Percentiles rank a stretch among this genome's conserved stretches.
Conservation (phyloP, 2,113 vertebrate genomes). For the Epinephelus moara region DNA sequence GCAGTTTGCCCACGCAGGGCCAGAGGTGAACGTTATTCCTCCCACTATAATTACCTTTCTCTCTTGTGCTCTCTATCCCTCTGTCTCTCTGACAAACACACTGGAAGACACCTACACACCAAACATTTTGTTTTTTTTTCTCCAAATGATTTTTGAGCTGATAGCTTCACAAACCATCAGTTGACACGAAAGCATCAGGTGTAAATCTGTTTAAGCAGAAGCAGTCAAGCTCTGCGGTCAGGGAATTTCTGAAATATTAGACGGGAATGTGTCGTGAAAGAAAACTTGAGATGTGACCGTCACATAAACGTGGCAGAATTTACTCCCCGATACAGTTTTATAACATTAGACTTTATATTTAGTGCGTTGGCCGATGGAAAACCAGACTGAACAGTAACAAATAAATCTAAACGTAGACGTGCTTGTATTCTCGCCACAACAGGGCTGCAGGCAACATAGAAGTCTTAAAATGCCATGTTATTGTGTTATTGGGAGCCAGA, state of each 20-base stretch:
- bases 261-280: background rate
- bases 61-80: slow-evolving; percentile 60
- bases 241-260: background rate
- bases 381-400: background rate
- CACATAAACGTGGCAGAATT: background rate
- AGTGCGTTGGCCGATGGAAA: background rate
- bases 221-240: background rate
- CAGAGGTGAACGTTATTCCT: slow-evolving; percentile 75
- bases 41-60: slow-evolving; percentile 78
- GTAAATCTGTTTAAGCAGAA: background rate
- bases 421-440: too few relatives aligned
- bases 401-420: background rate
- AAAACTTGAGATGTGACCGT: background rate
- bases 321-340: background rate
- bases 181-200: background rate
- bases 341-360: background rate
- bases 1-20: slow-evolving; percentile 69
- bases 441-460: too few relatives aligned
- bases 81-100: slow-evolving; percentile 70
- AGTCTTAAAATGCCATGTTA: too few relatives aligned
- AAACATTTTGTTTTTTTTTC: slow-evolving; percentile 54
- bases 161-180: background rate
- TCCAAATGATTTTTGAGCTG: slow-evolving; percentile 35
- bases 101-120: slow-evolving; percentile 63
- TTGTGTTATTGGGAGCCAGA: too few relatives aligned